These are phyloP conservation scores for Melieria crassipennis DNA, from an alignment of 2,888 invertebrate genomes.

Conservation along the genomic window DNA sequence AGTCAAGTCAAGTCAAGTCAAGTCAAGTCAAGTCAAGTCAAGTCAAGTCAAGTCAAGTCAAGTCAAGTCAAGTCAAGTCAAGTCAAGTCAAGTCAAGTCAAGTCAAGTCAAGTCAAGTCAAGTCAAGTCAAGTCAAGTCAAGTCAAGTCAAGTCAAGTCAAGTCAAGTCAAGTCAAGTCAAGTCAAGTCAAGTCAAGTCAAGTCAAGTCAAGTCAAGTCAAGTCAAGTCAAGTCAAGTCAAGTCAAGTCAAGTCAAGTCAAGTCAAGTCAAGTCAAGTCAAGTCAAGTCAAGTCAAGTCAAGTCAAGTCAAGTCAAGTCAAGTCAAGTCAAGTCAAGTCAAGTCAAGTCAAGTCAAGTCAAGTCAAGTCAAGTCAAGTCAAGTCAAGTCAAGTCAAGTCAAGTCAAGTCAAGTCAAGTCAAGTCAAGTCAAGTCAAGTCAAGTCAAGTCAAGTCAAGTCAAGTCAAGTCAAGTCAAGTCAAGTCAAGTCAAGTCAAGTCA, in stretches of 20 bases:
- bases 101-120: conserved; percentile 3
- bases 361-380: not conserved
- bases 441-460: conserved; percentile 5
- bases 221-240: not conserved
- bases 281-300: conserved; percentile 1
- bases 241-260: conserved; percentile 11
- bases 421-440: conserved; percentile 1
- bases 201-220: not conserved
- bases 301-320: not conserved
- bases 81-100: not conserved
- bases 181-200: not conserved
- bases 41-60: not conserved
- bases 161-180: not conserved
- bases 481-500: not conserved
- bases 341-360: conserved; percentile 4
- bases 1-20: too few species aligned
- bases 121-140: not conserved
- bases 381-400: conserved; percentile 1
- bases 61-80: not conserved
- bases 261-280: not conserved
- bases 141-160: not conserved
- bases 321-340: not conserved
- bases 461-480: not conserved
- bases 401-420: not conserved
- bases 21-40: not conserved